phyloP scores from a whole-genome alignment of 2,888 invertebrate species.

The Trissolcus japonicus region DNA sequence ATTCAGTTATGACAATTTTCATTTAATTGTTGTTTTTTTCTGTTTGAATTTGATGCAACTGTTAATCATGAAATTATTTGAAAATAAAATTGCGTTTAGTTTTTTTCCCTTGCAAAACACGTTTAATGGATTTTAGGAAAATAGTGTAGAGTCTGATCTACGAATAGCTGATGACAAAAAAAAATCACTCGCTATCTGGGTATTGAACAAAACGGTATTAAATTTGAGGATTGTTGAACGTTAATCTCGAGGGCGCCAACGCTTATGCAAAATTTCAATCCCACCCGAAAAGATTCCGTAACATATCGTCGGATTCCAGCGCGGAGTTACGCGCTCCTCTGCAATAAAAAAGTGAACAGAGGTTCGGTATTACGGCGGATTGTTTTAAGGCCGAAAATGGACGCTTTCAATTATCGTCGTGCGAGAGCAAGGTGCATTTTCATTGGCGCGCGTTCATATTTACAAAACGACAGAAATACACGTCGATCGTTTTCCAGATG shows the following conservation, averaged over 20 bases:
- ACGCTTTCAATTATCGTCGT: slow-evolving; percentile 51
- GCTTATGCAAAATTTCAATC: slow-evolving; percentile 59
- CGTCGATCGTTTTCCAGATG: slow-evolving; percentile 43
- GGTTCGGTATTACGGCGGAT: slow-evolving; percentile 46
- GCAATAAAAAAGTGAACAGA: slow-evolving; percentile 53
- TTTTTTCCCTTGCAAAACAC: background rate
- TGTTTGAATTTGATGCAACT: too few species aligned
- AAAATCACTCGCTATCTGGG: slow-evolving; percentile 33
- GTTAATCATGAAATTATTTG: too few species aligned
- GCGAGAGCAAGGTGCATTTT: slow-evolving; percentile 38
- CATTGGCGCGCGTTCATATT: slow-evolving; percentile 31
- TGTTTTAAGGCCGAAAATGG: slow-evolving; percentile 52
- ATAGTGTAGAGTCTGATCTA: slow-evolving; percentile 51
- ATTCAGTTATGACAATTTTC: too few species aligned
- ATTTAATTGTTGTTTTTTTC: too few species aligned
- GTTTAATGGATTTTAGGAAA: slow-evolving; percentile 45
- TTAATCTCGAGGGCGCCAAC: slow-evolving; percentile 56
- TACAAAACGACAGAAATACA: slow-evolving; percentile 38
- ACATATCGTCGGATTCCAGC: slow-evolving; percentile 55
- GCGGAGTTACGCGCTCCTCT: slow-evolving; percentile 51
- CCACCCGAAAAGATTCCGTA: slow-evolving; percentile 55
- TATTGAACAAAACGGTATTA: slow-evolving; percentile 56
- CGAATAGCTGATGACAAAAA: slow-evolving; percentile 39
- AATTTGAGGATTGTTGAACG: slow-evolving; percentile 57
- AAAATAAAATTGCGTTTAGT: too few species aligned